phyloP scores from a whole-genome alignment of 2,797 vertebrate genomes.

The Crocidura indochinensis region DNA sequence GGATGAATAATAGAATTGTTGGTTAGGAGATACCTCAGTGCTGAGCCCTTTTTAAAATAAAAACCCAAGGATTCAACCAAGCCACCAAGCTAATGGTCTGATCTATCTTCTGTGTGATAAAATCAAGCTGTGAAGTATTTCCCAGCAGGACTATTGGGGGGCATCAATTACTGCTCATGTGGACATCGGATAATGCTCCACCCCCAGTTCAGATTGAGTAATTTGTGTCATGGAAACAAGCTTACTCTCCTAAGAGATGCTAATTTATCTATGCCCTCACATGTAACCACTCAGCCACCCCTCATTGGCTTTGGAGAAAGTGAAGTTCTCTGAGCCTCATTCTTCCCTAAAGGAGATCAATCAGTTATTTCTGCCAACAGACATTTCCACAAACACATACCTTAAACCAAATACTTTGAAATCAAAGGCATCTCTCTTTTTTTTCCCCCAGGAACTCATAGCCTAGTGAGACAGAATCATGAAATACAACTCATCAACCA shows the following conservation, averaged over 20 bases:
- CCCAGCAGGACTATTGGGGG: background rate
- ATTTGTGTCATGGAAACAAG: background rate
- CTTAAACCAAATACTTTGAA: background rate
- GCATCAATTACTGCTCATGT: background rate
- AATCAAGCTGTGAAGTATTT: conserved; percentile 40
- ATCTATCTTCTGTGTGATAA: conserved; percentile 27
- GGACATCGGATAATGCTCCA: background rate
- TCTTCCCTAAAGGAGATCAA: background rate
- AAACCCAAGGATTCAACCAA: conserved; percentile 61
- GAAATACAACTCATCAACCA: conserved; percentile 6
- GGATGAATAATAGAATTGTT: background rate
- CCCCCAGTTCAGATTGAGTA: background rate
- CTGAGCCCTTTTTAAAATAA: conserved; percentile 18
- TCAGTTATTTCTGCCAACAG: background rate
- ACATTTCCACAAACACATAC: background rate
- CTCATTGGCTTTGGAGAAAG: background rate
- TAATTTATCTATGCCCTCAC: background rate
- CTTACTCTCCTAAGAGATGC: conserved; percentile 18
- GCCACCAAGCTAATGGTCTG: conserved; percentile 18
- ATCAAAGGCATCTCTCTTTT: background rate
- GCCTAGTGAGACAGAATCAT: conserved; percentile 1
- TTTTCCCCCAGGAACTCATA: conserved; percentile 20
- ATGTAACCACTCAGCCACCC: background rate
- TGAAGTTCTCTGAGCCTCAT: background rate
- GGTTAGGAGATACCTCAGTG: background rate